A percentile compares a stretch with the other conserved stretches of the same genome.
Evolutionary conservation across 2,888 invertebrate species (phyloP).

Genomic region (Ganaspis brasiliensis): DNA sequence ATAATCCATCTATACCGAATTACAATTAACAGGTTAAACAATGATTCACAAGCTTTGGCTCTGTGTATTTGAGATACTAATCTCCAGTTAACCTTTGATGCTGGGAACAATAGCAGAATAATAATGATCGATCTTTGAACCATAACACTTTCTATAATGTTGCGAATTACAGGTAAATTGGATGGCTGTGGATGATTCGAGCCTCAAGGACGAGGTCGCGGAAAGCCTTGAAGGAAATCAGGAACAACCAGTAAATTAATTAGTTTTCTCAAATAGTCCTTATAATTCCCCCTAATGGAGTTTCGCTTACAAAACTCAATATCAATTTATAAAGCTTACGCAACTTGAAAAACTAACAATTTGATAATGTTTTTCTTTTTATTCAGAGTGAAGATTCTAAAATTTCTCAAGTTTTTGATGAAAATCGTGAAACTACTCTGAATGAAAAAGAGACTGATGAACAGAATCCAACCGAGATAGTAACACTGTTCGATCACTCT

Average conservation of each 20-base stretch:
- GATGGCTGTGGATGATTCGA: slow-evolving; percentile 8
- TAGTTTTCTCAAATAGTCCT: background rate
- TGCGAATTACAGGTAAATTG: background rate
- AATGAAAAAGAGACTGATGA: background rate
- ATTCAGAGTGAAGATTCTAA: background rate
- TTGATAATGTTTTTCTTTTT: too few species aligned
- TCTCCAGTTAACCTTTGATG: background rate
- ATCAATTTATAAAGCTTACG: background rate
- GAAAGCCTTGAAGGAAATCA: background rate
- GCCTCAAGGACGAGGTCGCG: slow-evolving; percentile 18
- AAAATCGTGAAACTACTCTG: background rate
- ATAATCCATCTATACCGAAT: background rate
- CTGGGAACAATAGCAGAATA: slow-evolving; percentile 6
- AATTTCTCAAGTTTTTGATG: background rate
- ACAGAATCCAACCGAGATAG: background rate
- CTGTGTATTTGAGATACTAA: background rate
- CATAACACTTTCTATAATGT: slow-evolving; percentile 30
- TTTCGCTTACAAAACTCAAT: background rate
- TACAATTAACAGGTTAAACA: background rate
- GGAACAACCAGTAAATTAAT: slow-evolving; percentile 3
- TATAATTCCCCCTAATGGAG: background rate
- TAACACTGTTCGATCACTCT: background rate
- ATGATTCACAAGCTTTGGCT: background rate
- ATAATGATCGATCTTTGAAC: slow-evolving; percentile 12
- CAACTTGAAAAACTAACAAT: too few species aligned